phyloP scores from a whole-genome alignment of 2,113 vertebrate genomes.

The Rhinoderma darwinii region DNA sequence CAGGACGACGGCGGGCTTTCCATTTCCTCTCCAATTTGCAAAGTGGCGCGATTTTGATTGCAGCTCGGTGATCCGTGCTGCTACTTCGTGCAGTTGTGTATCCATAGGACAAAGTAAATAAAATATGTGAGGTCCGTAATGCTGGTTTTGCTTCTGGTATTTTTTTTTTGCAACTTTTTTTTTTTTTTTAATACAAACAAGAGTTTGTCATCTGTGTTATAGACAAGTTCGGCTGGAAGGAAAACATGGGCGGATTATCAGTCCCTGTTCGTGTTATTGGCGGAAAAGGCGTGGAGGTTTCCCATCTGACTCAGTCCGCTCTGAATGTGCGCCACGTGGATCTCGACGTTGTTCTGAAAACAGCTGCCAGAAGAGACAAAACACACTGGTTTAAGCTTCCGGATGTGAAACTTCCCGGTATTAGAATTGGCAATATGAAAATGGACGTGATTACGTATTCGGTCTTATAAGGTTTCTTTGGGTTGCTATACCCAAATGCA shows the following conservation, averaged over 20 bases:
- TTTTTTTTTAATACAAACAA: background rate
- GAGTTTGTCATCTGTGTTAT: background rate
- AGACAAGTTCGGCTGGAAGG: conserved; percentile 25
- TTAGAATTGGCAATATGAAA: too few species aligned
- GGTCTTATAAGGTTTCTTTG: too few species aligned
- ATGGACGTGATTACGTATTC: too few species aligned
- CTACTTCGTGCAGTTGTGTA: background rate
- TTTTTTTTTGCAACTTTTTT: background rate
- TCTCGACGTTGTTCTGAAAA: conserved; percentile 99
- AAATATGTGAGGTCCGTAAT: conserved; percentile 31
- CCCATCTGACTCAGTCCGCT: conserved; percentile 98
- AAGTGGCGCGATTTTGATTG: background rate
- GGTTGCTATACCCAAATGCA: too few species aligned
- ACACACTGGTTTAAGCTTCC: conserved; percentile 46
- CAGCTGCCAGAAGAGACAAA: conserved; percentile 76
- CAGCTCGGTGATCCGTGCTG: background rate
- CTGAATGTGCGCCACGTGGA: conserved; percentile 98
- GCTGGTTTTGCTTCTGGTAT: conserved; percentile 3
- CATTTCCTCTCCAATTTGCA: background rate
- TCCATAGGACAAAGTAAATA: conserved; percentile 65
- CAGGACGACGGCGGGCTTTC: background rate
- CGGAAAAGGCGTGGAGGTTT: conserved; percentile 94
- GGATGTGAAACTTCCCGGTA: too few species aligned
- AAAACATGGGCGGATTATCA: conserved; percentile 68
- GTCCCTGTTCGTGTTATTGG: conserved; percentile 96